A percentile compares a stretch with the other conserved stretches of the same genome.
Evolutionary conservation across 92 coral and sea anemone species (phyloP).

Genomic region (Desmophyllum pertusum): DNA sequence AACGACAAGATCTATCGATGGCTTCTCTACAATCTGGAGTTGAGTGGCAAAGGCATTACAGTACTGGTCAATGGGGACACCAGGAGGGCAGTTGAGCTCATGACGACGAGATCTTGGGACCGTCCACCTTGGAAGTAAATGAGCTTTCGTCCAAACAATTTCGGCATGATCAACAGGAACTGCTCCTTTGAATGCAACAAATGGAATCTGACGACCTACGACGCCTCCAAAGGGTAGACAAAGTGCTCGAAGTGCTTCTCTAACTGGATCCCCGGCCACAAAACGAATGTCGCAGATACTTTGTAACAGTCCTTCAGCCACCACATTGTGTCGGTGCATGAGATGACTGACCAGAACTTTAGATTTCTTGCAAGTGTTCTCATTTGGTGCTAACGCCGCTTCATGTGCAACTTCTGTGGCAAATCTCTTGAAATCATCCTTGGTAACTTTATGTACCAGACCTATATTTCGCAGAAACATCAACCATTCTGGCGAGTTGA

Average conservation of each 20-base stretch:
- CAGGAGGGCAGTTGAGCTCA: background rate
- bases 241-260: slow-evolving; percentile 15
- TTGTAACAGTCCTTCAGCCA: slow-evolving; percentile 27
- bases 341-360: slow-evolving; percentile 38
- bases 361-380: slow-evolving; percentile 51
- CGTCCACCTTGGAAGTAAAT: slow-evolving; percentile 51
- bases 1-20: slow-evolving; percentile 54
- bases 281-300: slow-evolving; percentile 46
- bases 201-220: slow-evolving; percentile 27
- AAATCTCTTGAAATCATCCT: slow-evolving; percentile 31
- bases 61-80: background rate
- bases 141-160: slow-evolving; percentile 67
- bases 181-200: slow-evolving; percentile 55
- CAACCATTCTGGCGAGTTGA: slow-evolving; percentile 47
- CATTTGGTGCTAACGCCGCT: slow-evolving; percentile 11
- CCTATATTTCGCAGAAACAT: slow-evolving; percentile 51
- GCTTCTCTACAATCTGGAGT: slow-evolving; percentile 25
- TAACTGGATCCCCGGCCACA: slow-evolving; percentile 39
- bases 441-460: slow-evolving; percentile 41
- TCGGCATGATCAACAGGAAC: slow-evolving; percentile 6
- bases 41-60: background rate
- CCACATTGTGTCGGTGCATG: slow-evolving; percentile 25
- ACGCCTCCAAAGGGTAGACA: slow-evolving; percentile 37
- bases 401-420: slow-evolving; percentile 56
- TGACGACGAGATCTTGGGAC: background rate